These are phyloP conservation scores for Beris chalybata DNA, from an alignment of 2,888 invertebrate genomes.

Conservation along the genomic window DNA sequence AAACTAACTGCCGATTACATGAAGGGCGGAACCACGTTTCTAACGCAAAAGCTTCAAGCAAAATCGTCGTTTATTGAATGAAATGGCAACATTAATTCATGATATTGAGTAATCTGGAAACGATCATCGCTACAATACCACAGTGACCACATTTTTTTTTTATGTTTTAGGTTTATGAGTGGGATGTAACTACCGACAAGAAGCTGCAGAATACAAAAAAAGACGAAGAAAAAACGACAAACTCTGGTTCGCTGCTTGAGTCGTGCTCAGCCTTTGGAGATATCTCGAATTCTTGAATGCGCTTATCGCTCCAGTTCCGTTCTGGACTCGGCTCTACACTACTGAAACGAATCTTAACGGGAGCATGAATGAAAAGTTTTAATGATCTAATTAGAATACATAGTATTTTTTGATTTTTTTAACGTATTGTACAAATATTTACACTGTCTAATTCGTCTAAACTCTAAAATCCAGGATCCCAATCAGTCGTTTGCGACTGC, in stretches of 20 bases:
- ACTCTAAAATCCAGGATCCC: conserved; percentile 78
- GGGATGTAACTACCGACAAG: conserved; percentile 19
- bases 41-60: too few species aligned
- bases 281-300: conserved; percentile 11
- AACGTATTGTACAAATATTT: conserved; percentile 5
- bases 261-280: neutral
- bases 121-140: neutral
- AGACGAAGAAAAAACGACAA: too few species aligned
- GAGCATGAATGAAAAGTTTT: conserved; percentile 16
- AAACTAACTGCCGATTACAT: conserved; percentile 14
- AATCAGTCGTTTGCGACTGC: conserved; percentile 68
- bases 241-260: too few species aligned
- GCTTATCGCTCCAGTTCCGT: conserved; percentile 52
- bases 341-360: neutral
- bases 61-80: too few species aligned
- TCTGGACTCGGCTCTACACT: conserved; percentile 33
- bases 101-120: too few species aligned
- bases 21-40: neutral
- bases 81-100: too few species aligned
- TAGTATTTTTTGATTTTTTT: neutral
- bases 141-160: conserved; percentile 15
- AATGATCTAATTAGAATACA: neutral
- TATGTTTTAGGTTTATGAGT: conserved; percentile 14
- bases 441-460: conserved; percentile 1
- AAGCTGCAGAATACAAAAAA: neutral